Evolutionary conservation across 2,113 vertebrate genomes (phyloP).

Genomic region (Rostratula benghalensis): DNA sequence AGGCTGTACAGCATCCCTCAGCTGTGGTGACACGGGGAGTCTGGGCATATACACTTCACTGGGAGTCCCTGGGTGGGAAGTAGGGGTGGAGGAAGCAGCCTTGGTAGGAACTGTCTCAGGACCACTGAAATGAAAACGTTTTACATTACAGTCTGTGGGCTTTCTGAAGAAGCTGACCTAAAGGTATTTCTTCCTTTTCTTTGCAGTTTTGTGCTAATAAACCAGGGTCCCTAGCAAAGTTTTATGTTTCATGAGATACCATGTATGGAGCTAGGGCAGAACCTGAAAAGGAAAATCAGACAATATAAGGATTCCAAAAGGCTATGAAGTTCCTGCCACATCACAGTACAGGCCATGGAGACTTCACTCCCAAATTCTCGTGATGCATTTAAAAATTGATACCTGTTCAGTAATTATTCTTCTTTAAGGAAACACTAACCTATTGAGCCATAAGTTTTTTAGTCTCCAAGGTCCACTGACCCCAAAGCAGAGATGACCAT

Average conservation of each 20-base stretch:
- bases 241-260: background rate
- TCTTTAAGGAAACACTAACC: background rate
- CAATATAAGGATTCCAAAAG: background rate
- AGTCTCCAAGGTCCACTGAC: background rate
- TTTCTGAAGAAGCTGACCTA: background rate
- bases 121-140: background rate
- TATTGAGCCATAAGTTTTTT: background rate
- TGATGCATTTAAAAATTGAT: background rate
- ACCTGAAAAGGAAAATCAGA: background rate
- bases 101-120: background rate
- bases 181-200: background rate
- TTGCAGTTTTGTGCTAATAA: background rate
- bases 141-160: background rate
- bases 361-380: background rate
- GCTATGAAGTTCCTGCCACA: background rate
- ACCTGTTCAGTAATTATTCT: background rate
- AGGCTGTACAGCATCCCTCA: background rate
- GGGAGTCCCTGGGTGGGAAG: background rate
- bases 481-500: background rate
- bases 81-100: rapidly evolving
- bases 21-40: rapidly evolving
- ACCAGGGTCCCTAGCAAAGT: background rate
- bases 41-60: background rate
- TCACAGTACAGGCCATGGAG: background rate
- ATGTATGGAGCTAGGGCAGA: background rate